Evolutionary conservation across 2,797 vertebrate genomes (phyloP).

Genomic region (Hirundo rustica): DNA sequence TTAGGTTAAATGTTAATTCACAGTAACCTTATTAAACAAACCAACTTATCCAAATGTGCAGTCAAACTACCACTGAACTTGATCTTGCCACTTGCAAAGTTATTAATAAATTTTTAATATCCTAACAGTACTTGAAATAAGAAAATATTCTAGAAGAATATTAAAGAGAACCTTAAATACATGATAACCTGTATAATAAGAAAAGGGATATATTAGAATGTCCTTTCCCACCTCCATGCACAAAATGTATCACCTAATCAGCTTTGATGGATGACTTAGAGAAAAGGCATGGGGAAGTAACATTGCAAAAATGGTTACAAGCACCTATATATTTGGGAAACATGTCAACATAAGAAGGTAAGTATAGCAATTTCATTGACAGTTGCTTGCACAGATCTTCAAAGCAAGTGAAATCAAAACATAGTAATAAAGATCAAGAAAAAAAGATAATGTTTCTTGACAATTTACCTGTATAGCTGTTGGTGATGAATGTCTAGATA

Average conservation of each 20-base stretch:
- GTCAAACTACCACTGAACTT: neutral
- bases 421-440: neutral
- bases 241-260: neutral
- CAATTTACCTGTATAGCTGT: neutral
- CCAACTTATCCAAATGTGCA: neutral
- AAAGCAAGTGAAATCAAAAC: neutral
- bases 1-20: neutral
- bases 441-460: neutral
- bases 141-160: neutral
- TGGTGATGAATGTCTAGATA: neutral
- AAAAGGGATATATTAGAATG: neutral
- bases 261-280: neutral
- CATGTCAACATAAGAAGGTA: neutral
- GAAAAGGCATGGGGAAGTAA: neutral
- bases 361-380: neutral
- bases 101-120: neutral
- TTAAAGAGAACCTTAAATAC: neutral
- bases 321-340: neutral
- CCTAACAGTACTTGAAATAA: neutral
- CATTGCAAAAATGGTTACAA: neutral
- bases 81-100: neutral
- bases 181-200: neutral
- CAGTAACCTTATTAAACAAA: neutral
- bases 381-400: neutral
- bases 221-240: neutral